Evolutionary conservation across 2,888 invertebrate species (phyloP), one percentile per base, ranked within the genome.

Genomic region (Diogma glabrata): DNA sequence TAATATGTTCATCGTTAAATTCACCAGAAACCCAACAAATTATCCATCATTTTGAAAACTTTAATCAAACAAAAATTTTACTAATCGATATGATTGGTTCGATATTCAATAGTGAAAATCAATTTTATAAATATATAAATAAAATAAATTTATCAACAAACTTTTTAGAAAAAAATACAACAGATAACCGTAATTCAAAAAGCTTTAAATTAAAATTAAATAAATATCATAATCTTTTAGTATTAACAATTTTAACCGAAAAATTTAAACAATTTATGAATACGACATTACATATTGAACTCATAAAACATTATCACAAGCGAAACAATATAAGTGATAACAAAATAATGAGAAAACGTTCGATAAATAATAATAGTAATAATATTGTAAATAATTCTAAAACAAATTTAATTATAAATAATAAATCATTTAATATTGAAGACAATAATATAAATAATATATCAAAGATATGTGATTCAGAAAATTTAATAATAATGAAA

Each of bases 171-270:
- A 19, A 6, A 24, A 46, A 1, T 30, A 28, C 26, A 26, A n/a
- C 20, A 20, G n/a, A 6, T 22, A 45, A 45, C n/a, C n/a, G 12
- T 19, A 28, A 47, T 28, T 28, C 16, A 7, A 30, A 47, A 26
- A 47, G 26, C 26, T 47, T 47, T 47, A 47, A 47, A 50, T 19
- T 33, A 52, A 52, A 49, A 16, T 17, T 24, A 52, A 52, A 45
- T 49, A 46, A 46, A 46, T 46, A 24, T 46, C 46, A 46, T 46
- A 69, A 69, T 61, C 60, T 70, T 48, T 59, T 70, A 53, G 61
- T 70, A 53, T 61, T 70, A 58, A 70, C 70, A 51, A 64, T 70
- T 56, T 59, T 70, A 49, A 70, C 68, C 58, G 67, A 70, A 57
- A 67, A 65, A 57, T 67, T 69, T 60, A 65, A 69, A 49, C 61